Percentiles rank a stretch among this genome's conserved stretches.
phyloP scores from a whole-genome alignment of 2,797 vertebrate species.

The Anomalospiza imberbis region DNA sequence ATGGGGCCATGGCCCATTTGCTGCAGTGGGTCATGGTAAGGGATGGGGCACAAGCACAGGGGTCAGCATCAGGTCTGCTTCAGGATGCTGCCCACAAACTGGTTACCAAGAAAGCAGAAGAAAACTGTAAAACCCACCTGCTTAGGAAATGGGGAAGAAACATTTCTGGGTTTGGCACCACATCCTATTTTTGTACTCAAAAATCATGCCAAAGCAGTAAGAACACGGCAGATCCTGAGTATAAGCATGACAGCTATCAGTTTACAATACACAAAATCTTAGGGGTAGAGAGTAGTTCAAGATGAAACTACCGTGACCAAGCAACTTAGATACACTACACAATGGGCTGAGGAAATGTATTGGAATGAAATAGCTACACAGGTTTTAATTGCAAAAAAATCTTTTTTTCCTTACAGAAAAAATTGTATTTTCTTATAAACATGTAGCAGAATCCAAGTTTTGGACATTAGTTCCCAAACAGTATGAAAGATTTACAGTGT shows the following conservation, averaged over 20 bases:
- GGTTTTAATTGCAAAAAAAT: not conserved
- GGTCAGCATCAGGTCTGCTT: not conserved
- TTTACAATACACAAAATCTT: not conserved
- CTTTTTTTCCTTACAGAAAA: not conserved
- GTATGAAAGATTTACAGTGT: not conserved
- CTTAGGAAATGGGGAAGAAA: not conserved
- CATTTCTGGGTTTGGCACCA: not conserved
- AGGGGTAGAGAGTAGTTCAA: not conserved
- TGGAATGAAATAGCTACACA: not conserved
- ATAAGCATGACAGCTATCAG: not conserved
- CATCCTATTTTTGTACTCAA: not conserved
- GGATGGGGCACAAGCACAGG: not conserved
- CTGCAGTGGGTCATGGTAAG: not conserved
- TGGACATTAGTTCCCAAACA: not conserved
- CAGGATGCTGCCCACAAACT: not conserved
- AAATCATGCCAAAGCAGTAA: not conserved
- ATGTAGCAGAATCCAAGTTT: not conserved
- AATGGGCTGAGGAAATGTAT: not conserved
- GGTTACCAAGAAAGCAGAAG: not conserved
- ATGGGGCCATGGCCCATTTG: accelerated
- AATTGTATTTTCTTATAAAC: not conserved
- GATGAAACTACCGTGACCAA: not conserved
- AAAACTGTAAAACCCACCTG: not conserved
- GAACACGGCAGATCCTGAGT: not conserved
- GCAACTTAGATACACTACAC: not conserved